phyloP scores from a whole-genome alignment of 2,888 invertebrate species.

The Eumacrocentrus americanus region DNA sequence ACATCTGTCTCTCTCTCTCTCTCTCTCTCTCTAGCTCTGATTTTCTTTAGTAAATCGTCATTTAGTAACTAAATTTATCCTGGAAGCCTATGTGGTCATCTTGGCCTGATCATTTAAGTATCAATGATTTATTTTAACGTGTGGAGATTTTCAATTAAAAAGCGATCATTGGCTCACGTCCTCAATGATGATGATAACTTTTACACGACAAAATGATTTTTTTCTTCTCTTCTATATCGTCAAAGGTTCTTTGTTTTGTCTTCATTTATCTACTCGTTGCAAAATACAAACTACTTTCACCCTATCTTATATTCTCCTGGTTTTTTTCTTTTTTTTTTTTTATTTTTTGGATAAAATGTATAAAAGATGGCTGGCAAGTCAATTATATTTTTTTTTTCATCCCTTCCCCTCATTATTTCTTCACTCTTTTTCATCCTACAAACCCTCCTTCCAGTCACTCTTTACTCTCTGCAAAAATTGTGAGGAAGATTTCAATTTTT shows the following conservation, averaged over 20 bases:
- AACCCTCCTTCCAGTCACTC: background rate
- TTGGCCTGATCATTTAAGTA: background rate
- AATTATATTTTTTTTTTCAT: constrained; percentile 40
- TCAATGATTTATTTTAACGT: background rate
- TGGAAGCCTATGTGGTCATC: constrained; percentile 54
- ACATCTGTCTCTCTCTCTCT: constrained; percentile 34
- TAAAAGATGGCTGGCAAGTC: constrained; percentile 62
- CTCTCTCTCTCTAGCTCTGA: constrained; percentile 52
- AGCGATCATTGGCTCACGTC: background rate
- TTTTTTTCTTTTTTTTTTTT: constrained; percentile 5
- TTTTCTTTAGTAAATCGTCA: constrained; percentile 45
- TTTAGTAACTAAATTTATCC: constrained; percentile 59
- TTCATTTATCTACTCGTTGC: constrained; percentile 56
- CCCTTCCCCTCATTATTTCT: constrained; percentile 10
- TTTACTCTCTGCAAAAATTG: constrained; percentile 32
- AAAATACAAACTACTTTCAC: constrained; percentile 61
- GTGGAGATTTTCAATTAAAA: constrained; percentile 1
- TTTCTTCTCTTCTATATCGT: constrained; percentile 11
- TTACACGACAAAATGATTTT: constrained; percentile 1
- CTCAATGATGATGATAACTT: background rate
- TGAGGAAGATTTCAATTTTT: constrained; percentile 47
- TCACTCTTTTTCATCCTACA: constrained; percentile 10
- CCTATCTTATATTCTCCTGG: constrained; percentile 45
- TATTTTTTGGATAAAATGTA: constrained; percentile 57
- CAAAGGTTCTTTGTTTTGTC: constrained; percentile 9